Conservation (phyloP, 2,113 vertebrate species). For the Myrmophylax atrothorax region DNA sequence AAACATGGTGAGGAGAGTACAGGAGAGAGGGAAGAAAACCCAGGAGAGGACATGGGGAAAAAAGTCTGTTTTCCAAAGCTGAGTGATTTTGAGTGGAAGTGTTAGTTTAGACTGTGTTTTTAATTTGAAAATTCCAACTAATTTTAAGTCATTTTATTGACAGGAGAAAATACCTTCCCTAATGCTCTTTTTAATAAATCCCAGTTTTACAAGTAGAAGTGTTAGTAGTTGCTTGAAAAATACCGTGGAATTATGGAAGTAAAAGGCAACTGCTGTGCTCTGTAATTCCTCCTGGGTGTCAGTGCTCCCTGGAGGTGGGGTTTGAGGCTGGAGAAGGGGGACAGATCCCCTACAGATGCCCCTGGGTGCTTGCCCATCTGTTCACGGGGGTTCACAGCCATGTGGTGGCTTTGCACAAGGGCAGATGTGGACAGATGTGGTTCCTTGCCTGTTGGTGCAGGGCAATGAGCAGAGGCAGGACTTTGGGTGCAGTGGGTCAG, state of each 20-base stretch:
- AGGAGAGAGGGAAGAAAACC: not conserved
- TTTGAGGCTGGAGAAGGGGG: not conserved
- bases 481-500: not conserved
- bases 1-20: slow-evolving; percentile 7
- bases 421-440: not conserved
- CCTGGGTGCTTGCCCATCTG: accelerated
- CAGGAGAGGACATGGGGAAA: not conserved
- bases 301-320: not conserved
- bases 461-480: not conserved
- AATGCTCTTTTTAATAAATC: not conserved
- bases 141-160: not conserved
- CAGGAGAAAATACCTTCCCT: not conserved
- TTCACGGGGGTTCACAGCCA: accelerated
- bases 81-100: not conserved
- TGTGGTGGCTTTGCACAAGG: accelerated
- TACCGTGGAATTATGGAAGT: not conserved
- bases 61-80: not conserved
- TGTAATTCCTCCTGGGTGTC: not conserved
- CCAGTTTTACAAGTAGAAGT: not conserved
- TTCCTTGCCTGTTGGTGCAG: not conserved
- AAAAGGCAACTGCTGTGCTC: not conserved
- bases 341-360: not conserved
- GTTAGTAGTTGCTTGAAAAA: not conserved
- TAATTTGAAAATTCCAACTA: not conserved
- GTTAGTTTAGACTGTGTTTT: slow-evolving; percentile 12